Conservation (phyloP, 2,888 invertebrate species). For the Schizaphis graminum region DNA sequence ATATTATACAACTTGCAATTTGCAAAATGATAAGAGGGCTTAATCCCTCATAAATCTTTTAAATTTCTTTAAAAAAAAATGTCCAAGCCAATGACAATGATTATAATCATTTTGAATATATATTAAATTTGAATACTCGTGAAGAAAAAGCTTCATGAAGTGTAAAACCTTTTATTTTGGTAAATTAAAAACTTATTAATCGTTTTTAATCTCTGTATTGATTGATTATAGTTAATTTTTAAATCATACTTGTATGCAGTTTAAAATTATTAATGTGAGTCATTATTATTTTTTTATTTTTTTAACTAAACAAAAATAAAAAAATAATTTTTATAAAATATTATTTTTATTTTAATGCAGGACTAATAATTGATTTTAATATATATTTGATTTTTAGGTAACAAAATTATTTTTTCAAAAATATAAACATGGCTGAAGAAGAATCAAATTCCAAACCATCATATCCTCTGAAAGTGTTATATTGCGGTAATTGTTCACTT, state of each 20-base stretch:
- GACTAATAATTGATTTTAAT: not conserved
- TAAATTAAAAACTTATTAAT: not conserved
- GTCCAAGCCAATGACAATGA: not conserved
- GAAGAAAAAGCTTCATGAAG: not conserved
- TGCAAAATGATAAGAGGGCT: not conserved
- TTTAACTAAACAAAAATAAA: not conserved
- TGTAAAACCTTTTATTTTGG: not conserved
- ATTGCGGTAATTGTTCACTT: slow-evolving; percentile 95
- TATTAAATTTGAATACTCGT: not conserved
- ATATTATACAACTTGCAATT: not conserved
- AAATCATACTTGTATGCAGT: not conserved
- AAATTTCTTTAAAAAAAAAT: not conserved
- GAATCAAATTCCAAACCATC: slow-evolving; percentile 67
- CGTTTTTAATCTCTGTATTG: not conserved
- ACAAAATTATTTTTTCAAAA: not conserved
- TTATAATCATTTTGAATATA: not conserved
- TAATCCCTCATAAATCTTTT: not conserved
- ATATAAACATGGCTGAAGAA: slow-evolving; percentile 59
- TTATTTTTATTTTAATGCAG: not conserved
- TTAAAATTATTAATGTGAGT: not conserved
- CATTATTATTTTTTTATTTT: not conserved
- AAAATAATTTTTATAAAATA: not conserved
- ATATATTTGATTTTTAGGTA: not conserved
- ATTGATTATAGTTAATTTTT: not conserved
- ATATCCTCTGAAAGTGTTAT: slow-evolving; percentile 87